A percentile compares a stretch with the other conserved stretches of the same genome.
These are phyloP conservation scores for Hexactinellida sp. DNA, from an alignment of 37 sponge, comb jelly and placozoan species.

Conservation along the genomic window DNA sequence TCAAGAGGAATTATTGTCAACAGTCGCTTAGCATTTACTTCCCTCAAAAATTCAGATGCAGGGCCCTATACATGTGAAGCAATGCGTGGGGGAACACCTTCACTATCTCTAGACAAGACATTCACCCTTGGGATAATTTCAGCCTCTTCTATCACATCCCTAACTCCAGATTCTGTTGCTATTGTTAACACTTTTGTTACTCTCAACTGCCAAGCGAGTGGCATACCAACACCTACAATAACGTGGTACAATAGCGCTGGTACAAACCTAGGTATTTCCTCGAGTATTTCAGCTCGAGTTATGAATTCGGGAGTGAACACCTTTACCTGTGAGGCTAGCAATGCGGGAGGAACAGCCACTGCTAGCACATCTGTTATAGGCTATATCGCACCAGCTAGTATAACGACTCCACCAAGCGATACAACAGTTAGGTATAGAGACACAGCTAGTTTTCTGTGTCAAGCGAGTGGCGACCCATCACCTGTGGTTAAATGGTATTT, in stretches of 20 bases:
- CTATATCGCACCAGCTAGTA: not conserved
- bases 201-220: not conserved
- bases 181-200: not conserved
- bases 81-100: not conserved
- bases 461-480: not conserved
- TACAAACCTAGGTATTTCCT: not conserved
- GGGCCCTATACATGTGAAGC: not conserved
- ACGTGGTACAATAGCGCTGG: not conserved
- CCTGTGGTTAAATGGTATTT: slow-evolving; percentile 12
- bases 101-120: not conserved
- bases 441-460: not conserved
- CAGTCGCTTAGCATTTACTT: not conserved
- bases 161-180: not conserved
- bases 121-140: not conserved
- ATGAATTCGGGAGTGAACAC: not conserved
- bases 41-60: not conserved
- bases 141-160: not conserved
- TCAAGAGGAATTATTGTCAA: not conserved
- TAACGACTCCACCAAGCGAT: not conserved
- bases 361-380: not conserved
- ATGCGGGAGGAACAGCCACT: not conserved
- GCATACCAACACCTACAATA: not conserved
- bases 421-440: not conserved
- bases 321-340: not conserved
- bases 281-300: not conserved